Conservation (phyloP, 2,113 vertebrate genomes). For the Xenopus tropicalis region DNA sequence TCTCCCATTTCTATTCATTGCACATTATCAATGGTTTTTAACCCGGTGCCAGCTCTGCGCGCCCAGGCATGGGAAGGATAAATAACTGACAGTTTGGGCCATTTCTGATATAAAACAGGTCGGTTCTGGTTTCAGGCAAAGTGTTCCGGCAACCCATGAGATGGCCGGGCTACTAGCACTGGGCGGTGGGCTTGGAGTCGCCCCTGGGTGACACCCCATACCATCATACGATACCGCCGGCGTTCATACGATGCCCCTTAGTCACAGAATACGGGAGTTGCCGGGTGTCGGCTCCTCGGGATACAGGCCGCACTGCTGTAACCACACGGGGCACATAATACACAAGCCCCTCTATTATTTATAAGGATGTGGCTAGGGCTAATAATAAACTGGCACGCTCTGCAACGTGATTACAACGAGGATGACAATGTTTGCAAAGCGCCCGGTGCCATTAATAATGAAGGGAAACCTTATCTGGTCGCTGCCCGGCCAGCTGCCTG, state of each 20-base stretch:
- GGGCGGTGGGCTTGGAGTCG: neutral
- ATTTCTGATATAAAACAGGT: too few species aligned
- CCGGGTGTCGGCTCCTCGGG: conserved; percentile 1
- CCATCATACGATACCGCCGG: neutral
- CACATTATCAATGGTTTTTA: too few species aligned
- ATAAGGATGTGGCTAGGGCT: conserved; percentile 57
- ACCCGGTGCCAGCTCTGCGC: too few species aligned
- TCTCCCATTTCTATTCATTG: too few species aligned
- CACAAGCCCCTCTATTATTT: conserved; percentile 58
- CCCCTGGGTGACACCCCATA: neutral
- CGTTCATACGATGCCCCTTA: neutral
- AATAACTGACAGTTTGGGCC: too few species aligned
- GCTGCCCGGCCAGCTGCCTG: conserved; percentile 34
- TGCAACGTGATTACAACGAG: conserved; percentile 63
- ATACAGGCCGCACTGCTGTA: conserved; percentile 48
- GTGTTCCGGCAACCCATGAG: too few species aligned
- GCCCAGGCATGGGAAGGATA: too few species aligned
- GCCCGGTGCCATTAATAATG: conserved; percentile 70
- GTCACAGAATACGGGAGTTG: neutral
- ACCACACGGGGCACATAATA: conserved; percentile 56
- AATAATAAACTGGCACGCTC: conserved; percentile 50
- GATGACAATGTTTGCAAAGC: conserved; percentile 44
- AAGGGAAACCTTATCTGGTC: conserved; percentile 59
- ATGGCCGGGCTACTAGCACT: too few species aligned
- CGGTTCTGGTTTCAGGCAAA: too few species aligned